Base-by-base conservation (phyloP, 64 coral and sea anemone species). In the Stylophora pistillata region DNA sequence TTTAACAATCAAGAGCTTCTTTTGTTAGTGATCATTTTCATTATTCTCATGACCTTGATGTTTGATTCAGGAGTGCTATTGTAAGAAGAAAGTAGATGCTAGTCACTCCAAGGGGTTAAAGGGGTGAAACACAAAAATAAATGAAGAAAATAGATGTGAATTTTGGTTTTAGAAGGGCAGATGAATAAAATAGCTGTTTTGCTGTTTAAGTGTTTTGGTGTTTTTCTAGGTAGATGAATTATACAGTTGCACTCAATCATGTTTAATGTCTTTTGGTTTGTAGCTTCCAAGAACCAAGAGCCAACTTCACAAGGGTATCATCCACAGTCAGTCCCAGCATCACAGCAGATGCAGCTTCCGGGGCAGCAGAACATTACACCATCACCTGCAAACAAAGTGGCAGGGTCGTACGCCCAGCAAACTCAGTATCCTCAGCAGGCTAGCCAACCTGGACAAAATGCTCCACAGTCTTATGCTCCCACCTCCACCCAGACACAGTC, bases 371-470 rank as follows among this genome's bases (percentile, higher is more conserved):
- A 58, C 6, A 71, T 76, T 89, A 73, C 87, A 10, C 87, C 88
- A 58, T 71, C 76, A 85, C 20, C 87, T 26, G 62, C 89, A 89
- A 47, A 33, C 63, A 55, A 87, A 79, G 58, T 62, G 55, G 31
- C 33, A 21, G 1, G 30, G 16, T 79, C 78, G 30, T 90, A 89
- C 21, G 21, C 86, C 37, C 94, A 91, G 28, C 94, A 92, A 74
- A 54, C 59, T 11, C 94, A 95, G 27, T 93, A 93, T 83, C 37
- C 58, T 13, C 82, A 85, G 88, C 86, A 74, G 72, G 86, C 87
- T 18, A 52, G 69, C 16, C 62, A 78, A 13, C 0, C 89, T 54
- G 74, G 80, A 15, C 25, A 71, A 72, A 76, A 58, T 0, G 37
- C 87, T 27, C 56, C 89, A 3, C 74, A 91, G 89, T 71, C 94